Evolutionary conservation across 2,888 invertebrate genomes (phyloP), one percentile per base, ranked within the genome.

Genomic region (Teinopalpus imperialis): DNA sequence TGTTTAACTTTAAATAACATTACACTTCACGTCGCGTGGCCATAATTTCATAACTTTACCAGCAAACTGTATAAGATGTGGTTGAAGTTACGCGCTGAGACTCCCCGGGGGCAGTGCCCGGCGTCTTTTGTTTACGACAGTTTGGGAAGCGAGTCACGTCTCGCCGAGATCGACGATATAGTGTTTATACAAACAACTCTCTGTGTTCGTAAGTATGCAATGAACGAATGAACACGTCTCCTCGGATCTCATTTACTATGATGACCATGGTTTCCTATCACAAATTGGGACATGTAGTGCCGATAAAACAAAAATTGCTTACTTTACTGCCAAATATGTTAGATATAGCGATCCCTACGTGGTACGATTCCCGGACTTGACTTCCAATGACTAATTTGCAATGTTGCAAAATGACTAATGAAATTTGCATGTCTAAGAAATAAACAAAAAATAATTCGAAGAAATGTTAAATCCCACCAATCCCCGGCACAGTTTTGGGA

Each of bases 81-180:
- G 23, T 7, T 18, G 21, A 21, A 21, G 40, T 21, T n/a, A 24
- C 21, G 23, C 10, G 20, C 7, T 7, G 8, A 21, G 9, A 8
- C 3, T 20, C 32, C 45, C 27, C 10, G 34, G 34, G 46, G 21
- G 14, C 43, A 29, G 14, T 36, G 35, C 21, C 30, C 43, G 43
- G 23, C 18, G 27, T 32, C 9, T 40, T 29, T 29, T 47, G 49
- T 47, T 34, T 42, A 49, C 18, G 24, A 21, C 18, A 29, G 18
- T 43, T 23, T 27, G 21, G 36, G 31, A 52, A 20, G 5, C 47
- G 5, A 32, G 49, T 49, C 52, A 52, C 49, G 52, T 52, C 23
- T 29, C 36, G 26, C 1, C 26, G 35, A 46, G 42, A 47, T 42
- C 42, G 41, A 44, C 43, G 37, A 52, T 44, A 48, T 44, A 12